phyloP scores from a whole-genome alignment of 2,113 vertebrate genomes.

The Phalacrocorax pelagicus region DNA sequence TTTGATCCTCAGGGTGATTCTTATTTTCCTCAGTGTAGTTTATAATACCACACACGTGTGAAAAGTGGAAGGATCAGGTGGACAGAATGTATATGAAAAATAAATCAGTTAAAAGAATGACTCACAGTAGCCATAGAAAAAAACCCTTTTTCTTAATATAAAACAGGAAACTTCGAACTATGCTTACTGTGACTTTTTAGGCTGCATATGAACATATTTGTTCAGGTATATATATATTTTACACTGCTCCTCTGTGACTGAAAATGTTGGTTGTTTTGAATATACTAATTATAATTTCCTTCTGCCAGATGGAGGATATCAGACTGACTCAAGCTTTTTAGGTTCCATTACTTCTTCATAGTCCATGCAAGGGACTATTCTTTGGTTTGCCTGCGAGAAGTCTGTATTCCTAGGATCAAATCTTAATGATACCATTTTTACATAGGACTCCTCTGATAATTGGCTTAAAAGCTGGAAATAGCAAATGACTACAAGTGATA shows the following conservation, averaged over 20 bases:
- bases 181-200: not conserved
- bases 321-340: not conserved
- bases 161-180: not conserved
- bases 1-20: not conserved
- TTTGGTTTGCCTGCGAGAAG: not conserved
- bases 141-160: not conserved
- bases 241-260: not conserved
- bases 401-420: not conserved
- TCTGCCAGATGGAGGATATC: not conserved
- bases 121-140: not conserved
- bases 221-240: not conserved
- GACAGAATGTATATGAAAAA: not conserved
- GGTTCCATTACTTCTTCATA: not conserved
- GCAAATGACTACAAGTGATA: not conserved
- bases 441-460: not conserved
- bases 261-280: not conserved
- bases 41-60: not conserved
- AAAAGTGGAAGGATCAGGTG: not conserved
- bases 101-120: not conserved
- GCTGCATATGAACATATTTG: not conserved
- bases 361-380: not conserved
- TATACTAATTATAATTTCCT: not conserved
- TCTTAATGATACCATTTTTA: not conserved
- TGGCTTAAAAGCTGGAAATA: conserved; percentile 23
- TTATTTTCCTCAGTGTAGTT: not conserved